phyloP scores from a whole-genome alignment of 2,888 invertebrate genomes.

The Hydrotaea diabolus region DNA sequence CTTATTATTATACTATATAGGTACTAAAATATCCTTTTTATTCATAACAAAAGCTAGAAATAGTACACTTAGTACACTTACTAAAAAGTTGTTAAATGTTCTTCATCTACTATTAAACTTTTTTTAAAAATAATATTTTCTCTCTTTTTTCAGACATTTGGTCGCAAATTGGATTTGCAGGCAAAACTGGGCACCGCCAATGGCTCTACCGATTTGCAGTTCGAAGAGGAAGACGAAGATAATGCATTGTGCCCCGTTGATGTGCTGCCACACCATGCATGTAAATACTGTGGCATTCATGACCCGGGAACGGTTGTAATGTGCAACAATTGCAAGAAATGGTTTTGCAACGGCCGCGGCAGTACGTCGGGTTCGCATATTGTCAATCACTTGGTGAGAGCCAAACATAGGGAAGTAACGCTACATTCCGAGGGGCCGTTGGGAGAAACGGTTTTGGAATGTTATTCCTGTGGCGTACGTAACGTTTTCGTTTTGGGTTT shows the following conservation, averaged over 20 bases:
- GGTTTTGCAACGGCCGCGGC: constrained; percentile 99
- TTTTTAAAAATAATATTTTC: no score
- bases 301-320: constrained; percentile 96
- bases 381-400: constrained; percentile 98
- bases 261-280: constrained; percentile 97
- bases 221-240: constrained; percentile 97
- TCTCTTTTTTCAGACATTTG: constrained; percentile 83
- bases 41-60: no score
- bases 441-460: constrained; percentile 98
- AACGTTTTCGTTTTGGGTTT: constrained; percentile 99
- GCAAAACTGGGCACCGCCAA: constrained; percentile 87
- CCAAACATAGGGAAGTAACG: constrained; percentile 99
- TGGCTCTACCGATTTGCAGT: constrained; percentile 92
- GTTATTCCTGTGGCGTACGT: constrained; percentile 98
- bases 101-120: no score
- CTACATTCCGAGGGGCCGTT: constrained; percentile 98
- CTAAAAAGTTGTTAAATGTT: no score
- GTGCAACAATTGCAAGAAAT: constrained; percentile 99
- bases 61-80: no score
- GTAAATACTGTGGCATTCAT: constrained; percentile 99
- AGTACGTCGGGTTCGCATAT: constrained; percentile 99
- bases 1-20: no score
- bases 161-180: constrained; percentile 83
- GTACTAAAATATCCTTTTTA: no score
- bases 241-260: constrained; percentile 92